Percentiles rank a stretch among this genome's conserved stretches.
phyloP scores from a whole-genome alignment of 2,113 vertebrate species.

The Gobius niger region DNA sequence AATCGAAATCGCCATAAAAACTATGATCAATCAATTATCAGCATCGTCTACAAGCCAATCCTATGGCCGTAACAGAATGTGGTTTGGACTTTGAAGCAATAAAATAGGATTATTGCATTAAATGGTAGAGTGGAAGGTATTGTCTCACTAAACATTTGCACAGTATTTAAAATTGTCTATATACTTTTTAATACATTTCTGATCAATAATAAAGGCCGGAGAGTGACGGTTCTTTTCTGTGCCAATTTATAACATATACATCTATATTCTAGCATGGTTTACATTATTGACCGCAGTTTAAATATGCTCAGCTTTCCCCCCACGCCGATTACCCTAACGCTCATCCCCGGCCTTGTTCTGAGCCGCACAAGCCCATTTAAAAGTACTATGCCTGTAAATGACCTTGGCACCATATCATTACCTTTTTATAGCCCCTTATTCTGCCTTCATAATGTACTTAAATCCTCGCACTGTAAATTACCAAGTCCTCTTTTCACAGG shows the following conservation, averaged over 20 bases:
- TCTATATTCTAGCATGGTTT: constrained; percentile 45
- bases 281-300: constrained; percentile 57
- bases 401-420: constrained; percentile 48
- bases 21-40: too few relatives aligned
- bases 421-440: constrained; percentile 44
- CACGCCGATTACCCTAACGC: constrained; percentile 39
- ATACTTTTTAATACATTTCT: not conserved
- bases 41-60: too few relatives aligned
- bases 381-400: constrained; percentile 51
- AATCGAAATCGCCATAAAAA: too few relatives aligned
- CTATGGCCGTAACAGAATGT: too few relatives aligned
- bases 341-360: constrained; percentile 34
- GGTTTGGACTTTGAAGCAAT: too few relatives aligned
- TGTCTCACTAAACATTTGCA: not conserved
- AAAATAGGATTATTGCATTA: too few relatives aligned
- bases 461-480: constrained; percentile 32
- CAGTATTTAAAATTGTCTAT: not conserved
- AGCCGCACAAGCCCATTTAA: constrained; percentile 39
- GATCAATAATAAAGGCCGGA: constrained; percentile 17
- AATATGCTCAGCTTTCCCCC: constrained; percentile 42
- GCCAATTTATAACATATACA: constrained; percentile 17
- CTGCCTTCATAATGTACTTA: constrained; percentile 40
- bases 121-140: too few relatives aligned
- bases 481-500: constrained; percentile 34
- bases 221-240: constrained; percentile 15